Base-by-base conservation (phyloP, 2,888 invertebrate genomes). In the Scotopteryx bipunctaria region DNA sequence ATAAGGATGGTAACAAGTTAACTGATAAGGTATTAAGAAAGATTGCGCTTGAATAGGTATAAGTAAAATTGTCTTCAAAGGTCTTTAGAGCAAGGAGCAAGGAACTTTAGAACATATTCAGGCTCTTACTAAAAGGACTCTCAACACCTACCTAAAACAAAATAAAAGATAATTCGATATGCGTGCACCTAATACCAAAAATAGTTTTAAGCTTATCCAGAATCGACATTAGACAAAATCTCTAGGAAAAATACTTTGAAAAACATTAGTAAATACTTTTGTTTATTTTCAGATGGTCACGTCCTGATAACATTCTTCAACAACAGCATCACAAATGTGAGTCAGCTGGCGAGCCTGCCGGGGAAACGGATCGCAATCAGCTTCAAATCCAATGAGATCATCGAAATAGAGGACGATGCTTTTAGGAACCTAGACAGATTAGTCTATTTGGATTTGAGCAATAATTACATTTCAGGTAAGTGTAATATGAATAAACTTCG, bases 361-460 rank as follows among this genome's bases (percentile, higher is more conserved):
- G 88, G 88, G 17, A 76, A 69, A 33, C 78, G 79, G 42, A 76
- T 91, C 4, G 87, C 91, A n/a, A 73, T 93, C 59, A 88, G 81
- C 50, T 91, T 92, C 64, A 87, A 90, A 55, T 80, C 86, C 25
- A 93, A 93, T 68, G 72, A 78, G 53, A 91, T 93, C 17, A 69
- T 71, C 11, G 88, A 91, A 50, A 84, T 93, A 47, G 86, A 85
- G 13, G 81, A 84, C 21, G 90, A 91, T 35, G 83, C 92, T 0
- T 92, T 93, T 68, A 82, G 83, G 42, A 86, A 90, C 55, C 74
- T 92, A 19, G 76, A 83, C 41, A 81, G 85, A 33, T 71, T 93
- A 25, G 86, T 88, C 32, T 91, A 88, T 59, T 77, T 93, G 66
- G 93, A 93, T 70, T 75, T 93, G 55, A 92, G 92, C 76, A 87